Conservation (phyloP, 2,888 invertebrate species). For the Parnassius glacialis region DNA sequence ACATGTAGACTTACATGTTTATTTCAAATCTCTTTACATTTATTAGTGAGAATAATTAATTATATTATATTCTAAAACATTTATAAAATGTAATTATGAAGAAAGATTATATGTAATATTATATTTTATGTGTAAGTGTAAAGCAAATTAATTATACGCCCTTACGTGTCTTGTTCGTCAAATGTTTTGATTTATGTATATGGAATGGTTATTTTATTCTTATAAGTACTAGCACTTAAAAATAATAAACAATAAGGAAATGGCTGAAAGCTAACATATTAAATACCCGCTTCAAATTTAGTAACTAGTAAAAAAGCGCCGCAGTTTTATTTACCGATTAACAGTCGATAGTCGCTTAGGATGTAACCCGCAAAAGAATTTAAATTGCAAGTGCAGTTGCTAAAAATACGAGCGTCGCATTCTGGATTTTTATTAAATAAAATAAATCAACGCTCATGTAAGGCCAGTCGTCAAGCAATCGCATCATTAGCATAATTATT, state of each 20-base stretch:
- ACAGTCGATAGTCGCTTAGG: constrained; percentile 37
- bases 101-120: neutral
- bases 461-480: constrained; percentile 28
- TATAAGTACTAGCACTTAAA: neutral
- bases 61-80: too few species aligned
- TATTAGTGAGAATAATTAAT: too few species aligned
- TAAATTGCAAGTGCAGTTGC: constrained; percentile 51
- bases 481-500: neutral
- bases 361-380: constrained; percentile 47
- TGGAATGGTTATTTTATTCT: neutral
- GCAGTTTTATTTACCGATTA: constrained; percentile 28
- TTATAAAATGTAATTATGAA: neutral
- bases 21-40: too few species aligned
- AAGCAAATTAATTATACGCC: neutral
- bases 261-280: constrained; percentile 17
- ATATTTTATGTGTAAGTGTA: neutral
- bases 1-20: too few species aligned
- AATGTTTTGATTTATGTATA: neutral
- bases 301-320: constrained; percentile 19
- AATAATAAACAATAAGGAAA: neutral
- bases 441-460: constrained; percentile 40
- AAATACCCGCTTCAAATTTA: constrained; percentile 36
- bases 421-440: constrained; percentile 41
- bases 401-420: constrained; percentile 52
- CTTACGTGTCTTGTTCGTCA: neutral